phyloP scores from a whole-genome alignment of 2,797 vertebrate genomes.

The Poecilia velifera region DNA sequence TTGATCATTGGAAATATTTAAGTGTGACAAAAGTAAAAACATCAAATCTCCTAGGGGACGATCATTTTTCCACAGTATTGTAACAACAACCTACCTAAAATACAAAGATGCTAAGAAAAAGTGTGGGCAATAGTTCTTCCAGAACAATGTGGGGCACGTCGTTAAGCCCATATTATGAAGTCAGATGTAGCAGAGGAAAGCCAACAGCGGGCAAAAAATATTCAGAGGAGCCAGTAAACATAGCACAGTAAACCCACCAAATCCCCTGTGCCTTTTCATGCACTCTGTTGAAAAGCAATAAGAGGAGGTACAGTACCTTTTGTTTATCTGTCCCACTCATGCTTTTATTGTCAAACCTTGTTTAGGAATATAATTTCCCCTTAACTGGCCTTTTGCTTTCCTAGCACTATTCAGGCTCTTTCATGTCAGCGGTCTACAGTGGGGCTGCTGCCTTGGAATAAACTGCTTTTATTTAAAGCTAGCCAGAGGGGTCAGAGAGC shows the following conservation, averaged over 20 bases:
- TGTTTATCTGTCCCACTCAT: conserved; percentile 78
- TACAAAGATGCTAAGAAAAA: conserved; percentile 2
- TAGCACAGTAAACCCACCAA: conserved; percentile 53
- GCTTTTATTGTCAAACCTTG: conserved; percentile 80
- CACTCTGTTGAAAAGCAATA: conserved; percentile 77
- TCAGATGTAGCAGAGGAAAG: conserved; percentile 46
- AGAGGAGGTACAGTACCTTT: conserved; percentile 75
- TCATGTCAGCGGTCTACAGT: conserved; percentile 75
- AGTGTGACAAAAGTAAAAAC: neutral
- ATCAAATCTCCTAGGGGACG: neutral
- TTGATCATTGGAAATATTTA: neutral
- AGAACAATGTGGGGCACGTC: conserved; percentile 13
- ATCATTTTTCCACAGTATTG: neutral
- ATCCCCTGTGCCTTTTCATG: conserved; percentile 73
- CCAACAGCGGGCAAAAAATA: conserved; percentile 62
- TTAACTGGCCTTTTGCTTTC: conserved; percentile 81
- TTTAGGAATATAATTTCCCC: conserved; percentile 84
- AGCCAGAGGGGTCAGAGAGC: conserved; percentile 82
- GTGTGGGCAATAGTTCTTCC: conserved; percentile 26
- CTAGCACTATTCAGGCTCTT: conserved; percentile 71
- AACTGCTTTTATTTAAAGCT: conserved; percentile 84
- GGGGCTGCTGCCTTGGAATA: conserved; percentile 72
- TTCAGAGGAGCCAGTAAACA: conserved; percentile 60
- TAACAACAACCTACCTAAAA: neutral
- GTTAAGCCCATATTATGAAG: conserved; percentile 36